Evolutionary conservation across 2,113 vertebrate species (phyloP).

Genomic region (Pseudonaja textilis): DNA sequence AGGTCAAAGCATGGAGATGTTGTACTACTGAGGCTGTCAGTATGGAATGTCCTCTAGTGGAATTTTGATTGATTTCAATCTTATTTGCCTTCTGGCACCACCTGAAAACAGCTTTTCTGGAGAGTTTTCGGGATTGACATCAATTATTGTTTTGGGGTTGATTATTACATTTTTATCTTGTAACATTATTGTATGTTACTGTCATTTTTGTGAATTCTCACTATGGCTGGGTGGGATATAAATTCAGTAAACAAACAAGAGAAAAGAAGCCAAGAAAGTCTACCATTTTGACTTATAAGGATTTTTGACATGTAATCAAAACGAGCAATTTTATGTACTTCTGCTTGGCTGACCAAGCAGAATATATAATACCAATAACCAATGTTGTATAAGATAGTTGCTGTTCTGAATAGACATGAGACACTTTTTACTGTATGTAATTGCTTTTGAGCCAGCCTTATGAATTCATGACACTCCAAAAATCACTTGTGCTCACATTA

Average conservation of each 20-base stretch:
- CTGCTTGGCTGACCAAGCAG: background rate
- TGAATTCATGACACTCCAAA: conserved; percentile 43
- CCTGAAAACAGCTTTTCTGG: background rate
- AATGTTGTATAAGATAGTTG: conserved; percentile 19
- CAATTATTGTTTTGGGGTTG: background rate
- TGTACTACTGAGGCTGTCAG: background rate
- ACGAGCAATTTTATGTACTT: background rate
- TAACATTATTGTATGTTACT: background rate
- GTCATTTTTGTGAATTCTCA: background rate
- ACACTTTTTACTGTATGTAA: conserved; percentile 43
- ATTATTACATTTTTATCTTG: background rate
- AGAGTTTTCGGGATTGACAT: background rate
- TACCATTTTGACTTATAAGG: background rate
- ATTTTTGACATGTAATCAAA: background rate
- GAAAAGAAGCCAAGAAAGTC: background rate
- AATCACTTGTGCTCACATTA: conserved; percentile 40
- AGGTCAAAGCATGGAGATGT: no score
- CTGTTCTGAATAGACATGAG: conserved; percentile 22
- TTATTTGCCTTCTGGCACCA: background rate
- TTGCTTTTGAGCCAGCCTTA: conserved; percentile 48
- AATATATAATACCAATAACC: background rate
- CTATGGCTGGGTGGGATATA: background rate
- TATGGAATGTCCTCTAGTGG: background rate
- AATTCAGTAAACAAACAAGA: background rate
- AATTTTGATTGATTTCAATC: background rate